These are phyloP conservation scores for Megaptera novaeangliae DNA, from an alignment of 2,113 vertebrate species.

Conservation along the genomic window DNA sequence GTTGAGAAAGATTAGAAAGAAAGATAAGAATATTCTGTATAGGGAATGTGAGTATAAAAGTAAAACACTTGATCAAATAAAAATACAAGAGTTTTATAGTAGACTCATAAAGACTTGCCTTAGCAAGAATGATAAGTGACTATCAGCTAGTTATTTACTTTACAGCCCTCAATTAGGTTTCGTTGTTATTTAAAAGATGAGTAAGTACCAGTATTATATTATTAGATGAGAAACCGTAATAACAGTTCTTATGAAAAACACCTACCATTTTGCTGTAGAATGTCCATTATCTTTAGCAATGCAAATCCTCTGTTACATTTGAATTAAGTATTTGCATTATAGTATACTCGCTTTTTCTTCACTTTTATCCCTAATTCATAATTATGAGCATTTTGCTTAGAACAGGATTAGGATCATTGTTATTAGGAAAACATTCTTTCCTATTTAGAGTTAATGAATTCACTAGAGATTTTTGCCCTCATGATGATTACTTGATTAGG, in stretches of 20 bases:
- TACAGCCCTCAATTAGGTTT: background rate
- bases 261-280: background rate
- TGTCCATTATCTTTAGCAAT: background rate
- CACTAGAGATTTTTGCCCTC: background rate
- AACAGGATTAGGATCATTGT: background rate
- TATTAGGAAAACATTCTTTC: background rate
- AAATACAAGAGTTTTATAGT: background rate
- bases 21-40: background rate
- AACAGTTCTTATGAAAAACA: background rate
- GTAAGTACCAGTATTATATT: background rate
- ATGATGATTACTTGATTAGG: slow-evolving; percentile 5
- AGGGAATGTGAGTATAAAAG: background rate
- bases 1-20: background rate
- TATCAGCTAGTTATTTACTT: background rate
- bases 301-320: background rate
- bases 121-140: background rate
- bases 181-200: background rate
- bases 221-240: background rate
- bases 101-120: background rate
- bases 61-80: background rate
- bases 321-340: background rate
- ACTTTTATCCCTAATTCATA: background rate
- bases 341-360: background rate
- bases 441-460: background rate
- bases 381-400: background rate